Evolutionary conservation across 2,797 vertebrate genomes (phyloP).

Genomic region (Schizopygopsis malacanthus): DNA sequence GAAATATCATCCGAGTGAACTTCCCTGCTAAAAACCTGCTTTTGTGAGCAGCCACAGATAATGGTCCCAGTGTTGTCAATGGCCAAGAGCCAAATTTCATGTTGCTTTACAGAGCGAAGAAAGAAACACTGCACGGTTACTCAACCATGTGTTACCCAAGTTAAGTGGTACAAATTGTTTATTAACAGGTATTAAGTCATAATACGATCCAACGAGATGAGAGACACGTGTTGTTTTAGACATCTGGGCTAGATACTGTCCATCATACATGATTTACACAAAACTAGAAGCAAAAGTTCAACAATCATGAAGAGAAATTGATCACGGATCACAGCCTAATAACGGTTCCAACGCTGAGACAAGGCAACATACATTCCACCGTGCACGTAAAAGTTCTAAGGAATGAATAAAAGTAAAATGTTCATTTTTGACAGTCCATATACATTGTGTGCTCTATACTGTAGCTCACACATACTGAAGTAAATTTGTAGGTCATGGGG

Average conservation of each 20-base stretch:
- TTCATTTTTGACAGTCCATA: not conserved
- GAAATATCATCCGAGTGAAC: conserved; percentile 58
- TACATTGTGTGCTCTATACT: not conserved
- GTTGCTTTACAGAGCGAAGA: conserved; percentile 69
- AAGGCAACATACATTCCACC: not conserved
- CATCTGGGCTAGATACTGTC: conserved; percentile 64
- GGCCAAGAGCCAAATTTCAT: conserved; percentile 73
- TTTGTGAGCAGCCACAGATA: conserved; percentile 65
- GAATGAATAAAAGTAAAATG: conserved; percentile 9
- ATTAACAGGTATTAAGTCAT: conserved; percentile 73
- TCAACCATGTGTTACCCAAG: conserved; percentile 69
- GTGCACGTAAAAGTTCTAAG: not conserved
- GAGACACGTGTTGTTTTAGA: conserved; percentile 61
- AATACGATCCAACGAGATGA: conserved; percentile 65
- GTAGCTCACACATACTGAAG: not conserved
- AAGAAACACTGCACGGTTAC: conserved; percentile 70
- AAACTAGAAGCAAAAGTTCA: conserved; percentile 47
- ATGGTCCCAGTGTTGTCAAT: conserved; percentile 72
- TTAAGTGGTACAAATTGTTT: conserved; percentile 75
- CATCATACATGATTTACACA: conserved; percentile 54
- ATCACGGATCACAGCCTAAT: conserved; percentile 42
- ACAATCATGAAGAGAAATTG: conserved; percentile 30
- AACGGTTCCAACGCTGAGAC: not conserved
- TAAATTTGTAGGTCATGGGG: not conserved
- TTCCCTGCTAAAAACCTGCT: conserved; percentile 64